Percentiles rank a stretch among this genome's conserved stretches.
Conservation (phyloP, 2,113 vertebrate species). For the Anarrhichthys ocellatus region DNA sequence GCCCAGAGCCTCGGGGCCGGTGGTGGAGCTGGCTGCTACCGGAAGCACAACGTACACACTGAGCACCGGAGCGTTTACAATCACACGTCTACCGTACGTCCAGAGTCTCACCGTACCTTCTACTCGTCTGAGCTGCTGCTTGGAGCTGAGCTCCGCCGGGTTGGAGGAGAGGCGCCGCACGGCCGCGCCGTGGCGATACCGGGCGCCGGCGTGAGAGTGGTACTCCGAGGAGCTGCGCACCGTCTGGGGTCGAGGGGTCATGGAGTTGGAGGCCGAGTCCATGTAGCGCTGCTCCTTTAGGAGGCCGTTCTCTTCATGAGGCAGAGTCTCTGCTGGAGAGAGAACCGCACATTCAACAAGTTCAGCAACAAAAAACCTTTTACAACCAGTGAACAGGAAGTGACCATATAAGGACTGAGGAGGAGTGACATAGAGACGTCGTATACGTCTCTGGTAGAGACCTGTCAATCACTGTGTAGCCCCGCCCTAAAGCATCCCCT, state of each 20-base stretch:
- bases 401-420: no score
- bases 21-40: constrained; percentile 91
- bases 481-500: neutral
- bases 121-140: constrained; percentile 84
- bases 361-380: no score
- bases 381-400: no score
- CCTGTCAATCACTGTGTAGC: no score
- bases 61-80: neutral
- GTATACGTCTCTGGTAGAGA: no score
- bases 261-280: constrained; percentile 88
- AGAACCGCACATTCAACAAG: neutral
- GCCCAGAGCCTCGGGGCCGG: constrained; percentile 86
- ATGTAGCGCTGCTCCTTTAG: constrained; percentile 88
- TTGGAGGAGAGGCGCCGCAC: constrained; percentile 82
- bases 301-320: constrained; percentile 84
- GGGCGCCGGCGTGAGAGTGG: constrained; percentile 76
- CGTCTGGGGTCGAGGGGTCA: constrained; percentile 80
- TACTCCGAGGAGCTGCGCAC: constrained; percentile 81
- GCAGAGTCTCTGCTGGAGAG: constrained; percentile 87
- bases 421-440: no score
- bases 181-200: constrained; percentile 78
- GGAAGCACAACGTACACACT: neutral
- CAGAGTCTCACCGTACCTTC: constrained; percentile 85
- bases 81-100: no score
- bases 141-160: constrained; percentile 80